Evolutionary conservation across 2,797 vertebrate species (phyloP).

Genomic region (Xenopus petersii): DNA sequence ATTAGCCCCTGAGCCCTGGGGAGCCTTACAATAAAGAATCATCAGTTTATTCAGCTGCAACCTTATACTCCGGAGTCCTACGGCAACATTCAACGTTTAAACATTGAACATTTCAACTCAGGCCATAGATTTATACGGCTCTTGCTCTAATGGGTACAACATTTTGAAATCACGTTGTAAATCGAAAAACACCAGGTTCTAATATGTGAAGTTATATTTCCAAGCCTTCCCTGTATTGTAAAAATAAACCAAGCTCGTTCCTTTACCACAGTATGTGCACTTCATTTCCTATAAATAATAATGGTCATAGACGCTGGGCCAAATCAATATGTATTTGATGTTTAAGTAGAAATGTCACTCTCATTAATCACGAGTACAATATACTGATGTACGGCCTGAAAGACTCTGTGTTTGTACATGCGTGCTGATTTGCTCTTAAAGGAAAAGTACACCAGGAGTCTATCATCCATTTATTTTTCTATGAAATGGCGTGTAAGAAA

Average conservation of each 20-base stretch:
- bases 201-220: conserved; percentile 17
- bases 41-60: conserved; percentile 47
- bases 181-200: conserved; percentile 13
- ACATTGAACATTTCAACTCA: conserved; percentile 14
- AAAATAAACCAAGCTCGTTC: conserved; percentile 9
- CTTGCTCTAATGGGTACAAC: conserved; percentile 16
- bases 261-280: conserved; percentile 22
- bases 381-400: no score
- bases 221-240: background rate
- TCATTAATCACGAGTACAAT: conserved; percentile 1
- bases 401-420: no score
- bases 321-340: background rate
- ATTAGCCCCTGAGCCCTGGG: background rate
- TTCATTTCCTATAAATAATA: conserved; percentile 45
- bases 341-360: conserved; percentile 4
- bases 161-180: conserved; percentile 28
- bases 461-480: no score
- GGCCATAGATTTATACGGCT: conserved; percentile 25
- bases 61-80: conserved; percentile 14
- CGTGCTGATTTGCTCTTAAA: no score
- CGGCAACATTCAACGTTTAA: conserved; percentile 32
- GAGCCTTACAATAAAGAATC: background rate
- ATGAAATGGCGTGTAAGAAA: no score
- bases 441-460: no score
- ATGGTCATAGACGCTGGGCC: background rate